These are phyloP conservation scores for Meriones psammophilus DNA, from an alignment of 2,797 vertebrate species.

Conservation along the genomic window DNA sequence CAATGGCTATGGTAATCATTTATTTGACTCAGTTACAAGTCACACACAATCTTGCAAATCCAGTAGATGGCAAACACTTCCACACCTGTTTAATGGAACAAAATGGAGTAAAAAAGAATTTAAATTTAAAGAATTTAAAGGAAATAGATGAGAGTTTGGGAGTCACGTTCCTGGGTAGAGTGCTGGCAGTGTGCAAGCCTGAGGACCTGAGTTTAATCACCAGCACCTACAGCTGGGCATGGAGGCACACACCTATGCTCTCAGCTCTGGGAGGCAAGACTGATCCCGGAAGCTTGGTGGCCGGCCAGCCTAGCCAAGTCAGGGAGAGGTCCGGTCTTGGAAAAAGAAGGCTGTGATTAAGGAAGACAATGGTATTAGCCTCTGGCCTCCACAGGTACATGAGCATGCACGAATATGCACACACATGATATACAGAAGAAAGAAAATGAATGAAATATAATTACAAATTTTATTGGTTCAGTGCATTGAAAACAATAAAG, in stretches of 20 bases:
- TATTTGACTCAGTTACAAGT: not conserved
- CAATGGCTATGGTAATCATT: not conserved
- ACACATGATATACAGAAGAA: not conserved
- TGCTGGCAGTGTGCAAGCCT: not conserved
- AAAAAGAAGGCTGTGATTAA: not conserved
- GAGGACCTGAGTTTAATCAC: not conserved
- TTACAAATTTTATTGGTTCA: conserved; percentile 12
- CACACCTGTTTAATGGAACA: conserved; percentile 15
- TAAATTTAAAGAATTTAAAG: not conserved
- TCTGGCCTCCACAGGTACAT: not conserved
- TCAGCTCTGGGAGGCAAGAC: not conserved
- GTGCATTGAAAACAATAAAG: conserved; percentile 20
- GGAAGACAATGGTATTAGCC: not conserved
- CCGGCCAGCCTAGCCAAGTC: not conserved
- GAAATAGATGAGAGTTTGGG: not conserved
- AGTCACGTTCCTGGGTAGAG: not conserved
- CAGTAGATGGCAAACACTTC: not conserved
- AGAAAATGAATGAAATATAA: conserved; percentile 41
- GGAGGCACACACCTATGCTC: not conserved
- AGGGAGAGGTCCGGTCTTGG: not conserved
- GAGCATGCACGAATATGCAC: not conserved
- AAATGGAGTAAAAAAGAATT: not conserved
- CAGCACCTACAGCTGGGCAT: not conserved
- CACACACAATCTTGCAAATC: not conserved
- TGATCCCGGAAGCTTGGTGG: not conserved